A percentile compares a stretch with the other conserved stretches of the same genome.
Evolutionary conservation across 2,888 invertebrate genomes (phyloP).

Genomic region (Neuroscelio doddi): DNA sequence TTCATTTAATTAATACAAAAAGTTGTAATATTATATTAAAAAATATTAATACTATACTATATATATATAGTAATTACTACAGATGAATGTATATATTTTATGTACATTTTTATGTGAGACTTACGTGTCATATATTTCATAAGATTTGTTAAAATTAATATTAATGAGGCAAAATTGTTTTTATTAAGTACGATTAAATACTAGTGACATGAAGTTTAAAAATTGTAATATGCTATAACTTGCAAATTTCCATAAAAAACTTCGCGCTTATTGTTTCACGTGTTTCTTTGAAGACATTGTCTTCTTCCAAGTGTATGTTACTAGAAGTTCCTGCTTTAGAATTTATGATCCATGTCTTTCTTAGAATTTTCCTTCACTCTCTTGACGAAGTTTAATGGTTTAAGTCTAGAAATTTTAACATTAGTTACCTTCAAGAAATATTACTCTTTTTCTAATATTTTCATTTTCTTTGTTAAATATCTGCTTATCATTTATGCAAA

Average conservation of each 20-base stretch:
- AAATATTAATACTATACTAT: no score
- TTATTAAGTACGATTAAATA: neutral
- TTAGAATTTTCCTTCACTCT: conserved; percentile 5
- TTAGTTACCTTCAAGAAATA: conserved; percentile 12
- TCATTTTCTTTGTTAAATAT: no score
- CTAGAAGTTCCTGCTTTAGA: neutral
- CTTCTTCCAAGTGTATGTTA: conserved; percentile 3
- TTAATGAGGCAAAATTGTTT: neutral
- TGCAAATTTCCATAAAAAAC: neutral
- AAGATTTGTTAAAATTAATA: neutral
- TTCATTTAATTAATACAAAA: no score
- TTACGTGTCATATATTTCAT: neutral
- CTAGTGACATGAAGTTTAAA: neutral
- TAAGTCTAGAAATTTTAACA: conserved; percentile 1
- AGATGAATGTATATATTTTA: no score
- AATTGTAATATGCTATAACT: neutral
- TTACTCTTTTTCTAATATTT: neutral
- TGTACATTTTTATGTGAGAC: neutral
- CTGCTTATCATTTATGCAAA: no score
- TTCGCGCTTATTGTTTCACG: conserved; percentile 10
- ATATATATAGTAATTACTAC: no score
- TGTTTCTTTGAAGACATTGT: conserved; percentile 7
- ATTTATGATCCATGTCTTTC: conserved; percentile 16
- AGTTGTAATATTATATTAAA: no score
- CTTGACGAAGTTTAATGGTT: conserved; percentile 39